Base-by-base conservation (phyloP, 2,888 invertebrate species). In the Papilio gigon region DNA sequence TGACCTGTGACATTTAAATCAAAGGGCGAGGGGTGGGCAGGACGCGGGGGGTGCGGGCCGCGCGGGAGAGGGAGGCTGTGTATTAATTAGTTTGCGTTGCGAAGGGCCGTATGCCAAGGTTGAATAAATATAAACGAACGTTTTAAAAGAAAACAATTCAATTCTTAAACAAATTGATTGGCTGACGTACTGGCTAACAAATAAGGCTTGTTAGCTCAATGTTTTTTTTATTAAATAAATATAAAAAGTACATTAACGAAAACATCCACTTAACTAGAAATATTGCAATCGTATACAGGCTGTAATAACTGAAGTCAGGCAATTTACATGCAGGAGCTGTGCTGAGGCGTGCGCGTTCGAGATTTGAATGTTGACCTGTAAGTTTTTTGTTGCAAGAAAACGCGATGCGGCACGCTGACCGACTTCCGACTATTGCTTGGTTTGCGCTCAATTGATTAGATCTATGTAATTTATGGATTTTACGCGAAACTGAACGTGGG, bases 1-100 rank as follows among this genome's bases (percentile, higher is more conserved):
- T 65, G 76, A 79, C 76, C 80, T 72, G 25, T 80, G 80, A 76
- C 77, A 80, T 80, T 80, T 76, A 65, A 20, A 68, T 59, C 58
- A 66, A 61, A 65, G 70, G 60, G 68, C 60, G 42, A 56, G 47
- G 50, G 70, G 35, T 8, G 50, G 50, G 50, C 60, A 27, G 67
- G 25, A 20, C 8, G 64, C 20, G 30, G 17, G 58, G 44, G 58
- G 17, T 5, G 30, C 3, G 59, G 17, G 17, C 40, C n/a, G 20
- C 53, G 35, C 11, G 27, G 61, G 56, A 25, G 20, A 40, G n/a
- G 25, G 67, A 33, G 35, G 20, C 33, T 33, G 53, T 58, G 20
- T 33, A 63, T 40, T 53, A 40, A 50, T 53, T 53, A 20, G 50
- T 50, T 27, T 37, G 44, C 25, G 22, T 42, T 30, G 12, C 50